phyloP scores from a whole-genome alignment of 2,888 invertebrate genomes.

The Dilophus febrilis region DNA sequence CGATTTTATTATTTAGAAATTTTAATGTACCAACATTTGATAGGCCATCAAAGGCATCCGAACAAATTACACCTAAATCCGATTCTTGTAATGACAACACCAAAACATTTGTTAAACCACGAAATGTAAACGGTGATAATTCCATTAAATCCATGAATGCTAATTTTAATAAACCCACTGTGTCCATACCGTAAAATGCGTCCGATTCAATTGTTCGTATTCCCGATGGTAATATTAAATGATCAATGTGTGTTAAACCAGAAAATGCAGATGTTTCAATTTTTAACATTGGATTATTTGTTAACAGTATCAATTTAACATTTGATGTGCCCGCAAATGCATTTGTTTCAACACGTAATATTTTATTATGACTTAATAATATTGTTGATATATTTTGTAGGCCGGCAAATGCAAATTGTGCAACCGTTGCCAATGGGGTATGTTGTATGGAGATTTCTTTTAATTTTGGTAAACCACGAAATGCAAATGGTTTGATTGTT shows the following conservation, averaged over 20 bases:
- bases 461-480: slow-evolving; percentile 63
- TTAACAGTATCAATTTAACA: slow-evolving; percentile 62
- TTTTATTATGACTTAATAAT: slow-evolving; percentile 51
- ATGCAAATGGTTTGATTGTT: slow-evolving; percentile 67
- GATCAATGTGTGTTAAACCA: slow-evolving; percentile 64
- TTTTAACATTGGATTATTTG: slow-evolving; percentile 67
- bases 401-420: slow-evolving; percentile 70
- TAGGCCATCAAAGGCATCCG: slow-evolving; percentile 61
- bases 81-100: slow-evolving; percentile 65
- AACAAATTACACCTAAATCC: slow-evolving; percentile 56
- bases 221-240: slow-evolving; percentile 68
- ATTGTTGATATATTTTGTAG: slow-evolving; percentile 63
- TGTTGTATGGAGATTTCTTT: slow-evolving; percentile 70
- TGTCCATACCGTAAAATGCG: slow-evolving; percentile 65
- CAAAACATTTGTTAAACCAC: slow-evolving; percentile 58
- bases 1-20: slow-evolving; percentile 71
- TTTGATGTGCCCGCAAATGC: slow-evolving; percentile 78
- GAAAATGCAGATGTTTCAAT: slow-evolving; percentile 72
- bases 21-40: slow-evolving; percentile 53
- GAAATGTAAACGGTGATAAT: slow-evolving; percentile 52
- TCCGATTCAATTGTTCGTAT: slow-evolving; percentile 57
- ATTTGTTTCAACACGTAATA: slow-evolving; percentile 52
- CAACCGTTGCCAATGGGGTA: slow-evolving; percentile 63
- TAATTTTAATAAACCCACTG: slow-evolving; percentile 63
- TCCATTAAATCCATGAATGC: slow-evolving; percentile 69